Evolutionary conservation across 2,797 vertebrate species (phyloP).

Genomic region (Babyrousa celebensis): DNA sequence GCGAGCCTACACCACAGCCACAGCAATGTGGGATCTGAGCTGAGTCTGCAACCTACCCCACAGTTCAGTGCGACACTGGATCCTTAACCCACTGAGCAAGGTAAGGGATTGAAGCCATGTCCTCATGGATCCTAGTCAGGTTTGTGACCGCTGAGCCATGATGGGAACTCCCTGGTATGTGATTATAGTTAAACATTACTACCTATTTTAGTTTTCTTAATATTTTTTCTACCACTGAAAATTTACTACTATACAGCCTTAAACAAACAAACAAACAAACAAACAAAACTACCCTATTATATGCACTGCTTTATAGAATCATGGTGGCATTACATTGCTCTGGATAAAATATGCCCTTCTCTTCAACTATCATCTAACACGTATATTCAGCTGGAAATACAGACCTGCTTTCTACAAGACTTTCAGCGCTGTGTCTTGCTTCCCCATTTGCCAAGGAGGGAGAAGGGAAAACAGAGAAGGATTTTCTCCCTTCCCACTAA

Average conservation of each 20-base stretch:
- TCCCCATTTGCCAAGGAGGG: background rate
- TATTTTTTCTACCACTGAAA: constrained; percentile 33
- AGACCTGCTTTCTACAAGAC: background rate
- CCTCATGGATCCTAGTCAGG: too few relatives aligned
- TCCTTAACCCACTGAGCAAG: too few relatives aligned
- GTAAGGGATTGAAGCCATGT: too few relatives aligned
- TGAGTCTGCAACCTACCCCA: too few relatives aligned
- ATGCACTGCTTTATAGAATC: background rate
- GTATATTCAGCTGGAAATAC: background rate
- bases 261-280: background rate
- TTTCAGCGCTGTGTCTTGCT: background rate
- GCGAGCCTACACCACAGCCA: too few relatives aligned
- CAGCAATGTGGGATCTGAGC: too few relatives aligned
- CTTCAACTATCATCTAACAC: background rate
- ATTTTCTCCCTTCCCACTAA: background rate
- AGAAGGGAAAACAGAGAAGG: background rate
- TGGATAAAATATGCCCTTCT: background rate
- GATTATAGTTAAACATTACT: background rate
- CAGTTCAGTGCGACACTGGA: too few relatives aligned
- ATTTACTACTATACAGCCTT: background rate
- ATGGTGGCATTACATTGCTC: background rate
- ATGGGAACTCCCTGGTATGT: too few relatives aligned
- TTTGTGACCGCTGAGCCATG: too few relatives aligned
- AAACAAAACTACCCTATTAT: background rate
- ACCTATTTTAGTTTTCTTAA: constrained; percentile 37